phyloP scores from a whole-genome alignment of 2,113 vertebrate species.

The Platycercus adscitus region DNA sequence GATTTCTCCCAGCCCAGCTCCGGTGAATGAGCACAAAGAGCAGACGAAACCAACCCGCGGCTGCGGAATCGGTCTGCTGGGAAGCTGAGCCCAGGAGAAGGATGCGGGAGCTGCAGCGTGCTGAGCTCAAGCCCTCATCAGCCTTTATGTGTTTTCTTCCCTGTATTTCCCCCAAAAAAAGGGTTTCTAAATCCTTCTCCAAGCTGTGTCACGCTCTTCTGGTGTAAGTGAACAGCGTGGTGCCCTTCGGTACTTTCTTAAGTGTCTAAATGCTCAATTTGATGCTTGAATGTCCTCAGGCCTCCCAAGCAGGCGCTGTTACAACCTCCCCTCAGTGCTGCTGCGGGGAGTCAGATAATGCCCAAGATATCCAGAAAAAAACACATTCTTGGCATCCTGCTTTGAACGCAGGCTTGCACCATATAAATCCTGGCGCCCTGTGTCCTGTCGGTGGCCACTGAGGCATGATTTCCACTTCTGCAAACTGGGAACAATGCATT shows the following conservation, averaged over 20 bases:
- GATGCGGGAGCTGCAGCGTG: background rate
- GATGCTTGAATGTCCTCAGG: background rate
- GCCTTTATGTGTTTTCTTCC: background rate
- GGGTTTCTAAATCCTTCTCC: background rate
- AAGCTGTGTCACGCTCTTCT: background rate
- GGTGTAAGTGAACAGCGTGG: background rate
- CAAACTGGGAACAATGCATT: accelerated
- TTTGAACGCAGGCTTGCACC: background rate
- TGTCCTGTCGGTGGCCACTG: background rate
- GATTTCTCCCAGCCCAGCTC: background rate
- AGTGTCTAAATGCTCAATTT: background rate
- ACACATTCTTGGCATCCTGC: background rate
- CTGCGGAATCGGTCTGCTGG: background rate
- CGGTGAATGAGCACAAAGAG: background rate
- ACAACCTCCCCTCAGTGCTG: background rate
- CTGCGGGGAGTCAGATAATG: background rate
- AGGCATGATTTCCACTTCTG: background rate
- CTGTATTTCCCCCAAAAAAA: background rate
- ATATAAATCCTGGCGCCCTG: background rate
- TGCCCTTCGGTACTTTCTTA: background rate
- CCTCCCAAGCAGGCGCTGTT: background rate
- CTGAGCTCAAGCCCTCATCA: background rate
- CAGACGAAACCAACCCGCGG: accelerated
- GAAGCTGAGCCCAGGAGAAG: background rate
- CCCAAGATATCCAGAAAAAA: background rate